A percentile compares a stretch with the other conserved stretches of the same genome.
phyloP scores from a whole-genome alignment of 2,113 vertebrate species.

The Saimiri boliviensis region DNA sequence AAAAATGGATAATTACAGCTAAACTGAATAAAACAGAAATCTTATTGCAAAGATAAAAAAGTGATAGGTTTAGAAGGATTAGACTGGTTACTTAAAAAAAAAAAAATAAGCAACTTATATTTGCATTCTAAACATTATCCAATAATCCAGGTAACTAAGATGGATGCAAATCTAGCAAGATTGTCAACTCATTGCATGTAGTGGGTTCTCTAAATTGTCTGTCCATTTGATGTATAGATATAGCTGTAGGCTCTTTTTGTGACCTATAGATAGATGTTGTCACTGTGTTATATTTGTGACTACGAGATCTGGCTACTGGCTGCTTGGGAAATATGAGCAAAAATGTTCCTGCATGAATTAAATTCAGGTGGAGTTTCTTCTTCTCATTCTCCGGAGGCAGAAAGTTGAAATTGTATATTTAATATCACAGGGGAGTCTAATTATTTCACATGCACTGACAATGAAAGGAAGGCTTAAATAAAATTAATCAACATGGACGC shows the following conservation, averaged over 20 bases:
- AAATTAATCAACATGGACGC: background rate
- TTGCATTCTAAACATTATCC: background rate
- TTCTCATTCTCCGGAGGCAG: background rate
- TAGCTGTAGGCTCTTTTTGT: background rate
- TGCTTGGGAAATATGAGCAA: background rate
- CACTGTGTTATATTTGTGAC: background rate
- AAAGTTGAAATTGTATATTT: background rate
- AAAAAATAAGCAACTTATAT: background rate
- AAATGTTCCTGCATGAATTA: background rate
- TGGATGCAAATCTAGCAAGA: background rate
- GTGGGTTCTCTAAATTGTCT: background rate
- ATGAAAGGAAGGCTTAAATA: background rate
- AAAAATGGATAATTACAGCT: slow-evolving; percentile 47
- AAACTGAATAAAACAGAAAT: background rate
- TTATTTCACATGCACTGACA: background rate
- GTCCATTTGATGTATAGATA: background rate
- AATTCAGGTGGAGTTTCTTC: background rate
- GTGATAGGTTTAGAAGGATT: background rate
- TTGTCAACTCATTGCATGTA: background rate
- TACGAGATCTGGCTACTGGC: background rate
- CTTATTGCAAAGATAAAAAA: background rate
- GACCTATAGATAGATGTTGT: background rate
- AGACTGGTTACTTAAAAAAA: background rate
- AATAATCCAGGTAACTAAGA: background rate
- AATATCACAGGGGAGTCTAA: background rate